These are phyloP conservation scores for Oncorhynchus mykiss DNA, from an alignment of 2,113 vertebrate species.

Conservation along the genomic window DNA sequence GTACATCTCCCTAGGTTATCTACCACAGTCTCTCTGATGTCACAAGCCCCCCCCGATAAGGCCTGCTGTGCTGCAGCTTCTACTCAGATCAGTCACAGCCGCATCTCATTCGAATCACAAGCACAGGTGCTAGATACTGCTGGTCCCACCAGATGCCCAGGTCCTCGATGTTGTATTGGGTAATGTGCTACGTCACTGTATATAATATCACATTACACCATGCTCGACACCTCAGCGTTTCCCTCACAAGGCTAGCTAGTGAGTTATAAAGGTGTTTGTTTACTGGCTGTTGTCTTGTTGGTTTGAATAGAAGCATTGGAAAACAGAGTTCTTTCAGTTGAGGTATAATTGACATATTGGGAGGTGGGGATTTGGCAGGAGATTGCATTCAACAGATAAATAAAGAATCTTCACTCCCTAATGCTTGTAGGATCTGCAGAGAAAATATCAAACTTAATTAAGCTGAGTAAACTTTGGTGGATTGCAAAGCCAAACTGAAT, in stretches of 20 bases:
- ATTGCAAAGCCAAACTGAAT: neutral
- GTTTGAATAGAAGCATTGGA: conserved; percentile 16
- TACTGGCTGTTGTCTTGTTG: neutral
- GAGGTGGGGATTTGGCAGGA: neutral
- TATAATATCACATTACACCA: too few species aligned
- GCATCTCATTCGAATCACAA: conserved; percentile 53
- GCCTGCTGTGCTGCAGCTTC: conserved; percentile 15
- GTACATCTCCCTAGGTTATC: conserved; percentile 14
- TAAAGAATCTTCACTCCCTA: neutral
- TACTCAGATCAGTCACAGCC: conserved; percentile 5
- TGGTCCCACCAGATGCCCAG: conserved; percentile 38
- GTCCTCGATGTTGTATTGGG: conserved; percentile 2
- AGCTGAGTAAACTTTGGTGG: neutral
- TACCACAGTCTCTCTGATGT: conserved; percentile 15
- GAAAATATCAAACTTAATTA: neutral
- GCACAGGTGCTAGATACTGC: conserved; percentile 25
- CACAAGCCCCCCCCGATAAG: conserved; percentile 1
- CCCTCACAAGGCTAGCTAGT: neutral
- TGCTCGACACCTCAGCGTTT: too few species aligned
- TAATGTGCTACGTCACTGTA: too few species aligned
- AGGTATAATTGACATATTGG: neutral
- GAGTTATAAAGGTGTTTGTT: neutral
- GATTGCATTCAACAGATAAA: neutral
- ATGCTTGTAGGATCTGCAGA: neutral
- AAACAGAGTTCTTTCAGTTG: conserved; percentile 7